Percentiles rank a stretch among this genome's conserved stretches.
Evolutionary conservation across 1,140 invertebrate genomes (phyloP).

Genomic region (Orussus abietinus): DNA sequence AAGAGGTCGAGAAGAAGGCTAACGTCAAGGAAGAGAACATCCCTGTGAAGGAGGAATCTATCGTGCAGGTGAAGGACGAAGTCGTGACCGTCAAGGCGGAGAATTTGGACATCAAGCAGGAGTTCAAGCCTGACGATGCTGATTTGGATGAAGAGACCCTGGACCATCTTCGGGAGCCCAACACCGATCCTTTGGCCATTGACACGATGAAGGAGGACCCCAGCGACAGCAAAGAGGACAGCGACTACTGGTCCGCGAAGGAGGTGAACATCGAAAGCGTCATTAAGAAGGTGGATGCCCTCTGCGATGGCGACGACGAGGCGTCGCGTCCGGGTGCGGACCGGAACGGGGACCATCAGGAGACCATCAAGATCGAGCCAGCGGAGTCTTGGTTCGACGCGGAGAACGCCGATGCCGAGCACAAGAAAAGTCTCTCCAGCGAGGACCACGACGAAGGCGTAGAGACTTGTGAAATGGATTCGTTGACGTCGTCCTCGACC

Average conservation of each 20-base stretch:
- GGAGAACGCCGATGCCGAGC: slow-evolving; percentile 46
- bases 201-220: slow-evolving; percentile 47
- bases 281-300: slow-evolving; percentile 70
- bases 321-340: slow-evolving; percentile 24
- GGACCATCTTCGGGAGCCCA: slow-evolving; percentile 23
- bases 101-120: no score
- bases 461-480: slow-evolving; percentile 43
- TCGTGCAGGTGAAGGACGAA: slow-evolving; percentile 19
- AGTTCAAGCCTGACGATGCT: slow-evolving; percentile 20
- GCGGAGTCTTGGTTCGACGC: slow-evolving; percentile 42
- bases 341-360: slow-evolving; percentile 22
- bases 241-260: slow-evolving; percentile 72
- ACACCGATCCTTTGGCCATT: slow-evolving; percentile 30
- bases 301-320: slow-evolving; percentile 49
- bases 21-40: slow-evolving; percentile 9
- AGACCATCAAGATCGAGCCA: slow-evolving; percentile 34
- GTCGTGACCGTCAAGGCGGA: slow-evolving; percentile 21
- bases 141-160: slow-evolving; percentile 28
- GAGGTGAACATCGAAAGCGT: slow-evolving; percentile 75
- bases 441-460: slow-evolving; percentile 46
- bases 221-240: slow-evolving; percentile 64
- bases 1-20: slow-evolving; percentile 6
- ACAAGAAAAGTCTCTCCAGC: slow-evolving; percentile 33
- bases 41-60: slow-evolving; percentile 10
- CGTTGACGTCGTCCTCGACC: no score